A percentile compares a stretch with the other conserved stretches of the same genome.
These are phyloP conservation scores for Myrmecophaga tridactyla DNA, from an alignment of 2,113 vertebrate species.

Conservation along the genomic window DNA sequence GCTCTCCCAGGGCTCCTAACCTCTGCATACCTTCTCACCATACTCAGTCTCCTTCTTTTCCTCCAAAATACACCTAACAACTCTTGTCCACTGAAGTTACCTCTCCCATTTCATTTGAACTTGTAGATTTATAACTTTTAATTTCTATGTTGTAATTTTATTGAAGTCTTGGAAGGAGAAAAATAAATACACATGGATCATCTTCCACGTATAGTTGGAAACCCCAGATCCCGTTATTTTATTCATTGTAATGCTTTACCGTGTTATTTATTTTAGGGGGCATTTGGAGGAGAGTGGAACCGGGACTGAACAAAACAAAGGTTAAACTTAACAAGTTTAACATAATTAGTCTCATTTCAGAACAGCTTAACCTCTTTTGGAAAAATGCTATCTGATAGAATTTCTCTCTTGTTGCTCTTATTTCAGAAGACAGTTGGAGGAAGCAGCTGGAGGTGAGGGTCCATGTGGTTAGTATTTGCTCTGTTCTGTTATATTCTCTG, in stretches of 20 bases:
- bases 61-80: neutral
- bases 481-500: neutral
- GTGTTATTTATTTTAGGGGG: neutral
- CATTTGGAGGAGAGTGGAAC: too few relatives aligned
- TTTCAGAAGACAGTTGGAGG: neutral
- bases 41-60: neutral
- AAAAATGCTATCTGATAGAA: neutral
- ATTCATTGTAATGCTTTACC: neutral
- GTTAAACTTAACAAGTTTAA: neutral
- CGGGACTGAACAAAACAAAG: neutral
- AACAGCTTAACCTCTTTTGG: neutral
- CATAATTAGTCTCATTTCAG: neutral
- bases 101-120: constrained; percentile 5
- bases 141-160: neutral
- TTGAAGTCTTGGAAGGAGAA: neutral
- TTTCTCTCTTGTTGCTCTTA: neutral
- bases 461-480: neutral
- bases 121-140: neutral
- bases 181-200: neutral
- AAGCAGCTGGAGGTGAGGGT: neutral
- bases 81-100: neutral
- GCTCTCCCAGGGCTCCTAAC: too few relatives aligned
- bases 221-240: neutral
- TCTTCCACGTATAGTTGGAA: neutral
- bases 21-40: neutral